A percentile compares a stretch with the other conserved stretches of the same genome.
phyloP scores from a whole-genome alignment of 1,140 invertebrate species.

The Cydia strobilella region DNA sequence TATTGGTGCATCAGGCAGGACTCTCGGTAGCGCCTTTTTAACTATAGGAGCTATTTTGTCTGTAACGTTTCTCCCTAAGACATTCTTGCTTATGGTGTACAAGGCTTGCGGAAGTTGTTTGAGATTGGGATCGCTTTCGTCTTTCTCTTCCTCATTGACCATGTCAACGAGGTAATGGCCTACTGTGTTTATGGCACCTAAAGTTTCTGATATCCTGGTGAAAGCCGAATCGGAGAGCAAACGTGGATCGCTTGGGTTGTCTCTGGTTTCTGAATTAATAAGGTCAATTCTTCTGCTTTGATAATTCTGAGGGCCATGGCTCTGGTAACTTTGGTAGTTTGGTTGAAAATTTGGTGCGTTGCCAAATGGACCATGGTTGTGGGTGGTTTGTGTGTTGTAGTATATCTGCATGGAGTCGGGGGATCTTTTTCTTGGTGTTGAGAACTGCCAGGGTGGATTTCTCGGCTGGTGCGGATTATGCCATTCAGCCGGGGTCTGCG shows the following conservation, averaged over 20 bases:
- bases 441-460: conserved; percentile 67
- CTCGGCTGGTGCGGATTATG: conserved; percentile 57
- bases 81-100: conserved; percentile 90
- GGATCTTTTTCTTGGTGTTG: conserved; percentile 65
- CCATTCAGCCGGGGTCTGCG: conserved; percentile 53
- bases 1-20: conserved; percentile 66
- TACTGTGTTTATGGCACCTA: conserved; percentile 90
- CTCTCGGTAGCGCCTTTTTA: conserved; percentile 82
- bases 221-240: conserved; percentile 82
- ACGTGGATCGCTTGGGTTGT: conserved; percentile 65
- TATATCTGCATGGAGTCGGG: conserved; percentile 46
- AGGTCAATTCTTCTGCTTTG: conserved; percentile 54
- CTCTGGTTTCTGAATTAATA: conserved; percentile 51
- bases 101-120: conserved; percentile 83
- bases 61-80: conserved; percentile 89
- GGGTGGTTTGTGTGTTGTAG: conserved; percentile 34
- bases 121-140: conserved; percentile 69
- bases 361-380: neutral
- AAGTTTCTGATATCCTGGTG: conserved; percentile 84
- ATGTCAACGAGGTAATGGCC: conserved; percentile 91
- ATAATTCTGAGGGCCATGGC: conserved; percentile 52
- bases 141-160: conserved; percentile 78
- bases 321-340: conserved; percentile 41
- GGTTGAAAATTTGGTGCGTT: neutral
- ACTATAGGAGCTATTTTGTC: conserved; percentile 88